Evolutionary conservation across 37 sponge, comb jelly and placozoan genomes (phyloP), one percentile per base, ranked within the genome.

Genomic region (Chondrosia reniformis): DNA sequence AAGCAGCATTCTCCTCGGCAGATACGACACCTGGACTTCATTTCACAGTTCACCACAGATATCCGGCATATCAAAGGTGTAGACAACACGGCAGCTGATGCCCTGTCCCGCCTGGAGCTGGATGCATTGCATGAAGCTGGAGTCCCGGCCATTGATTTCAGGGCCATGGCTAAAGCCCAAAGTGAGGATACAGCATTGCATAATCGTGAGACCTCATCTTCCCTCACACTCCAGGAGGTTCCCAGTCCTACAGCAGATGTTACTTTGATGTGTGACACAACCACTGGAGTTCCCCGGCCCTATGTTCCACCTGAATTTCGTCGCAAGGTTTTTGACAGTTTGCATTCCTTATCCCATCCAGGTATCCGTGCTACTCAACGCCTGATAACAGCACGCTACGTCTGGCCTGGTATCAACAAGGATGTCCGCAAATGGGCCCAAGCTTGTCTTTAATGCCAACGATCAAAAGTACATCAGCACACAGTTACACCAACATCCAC

Each of bases 321-420:
- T 19, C 77, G 66, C 30, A 10, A 28, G 1, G 77, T 83, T 2
- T 83, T 75, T 76, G 83, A 83, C 12, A 3, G 37, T 32, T 67
- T 83, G 1, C 83, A 83, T 39, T 43, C 67, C 55, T 33, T 84
- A 36, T 84, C 79, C 3, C 84, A 84, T 42, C 79, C 84, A 38
- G 78, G 84, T 25, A 67, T 84, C 46, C 52, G 84, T 17, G 84
- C 84, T 7, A 71, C 84, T 5, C 78, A 69, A 34, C 45, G 37
- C 2, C 59, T 84, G 45, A 9, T 84, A n/a, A 69, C 84, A 8
- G 58, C 79, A 1, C 59, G 84, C 1, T 84, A 55, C 39, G 74
- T 84, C 41, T 84, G 84, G 84, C 84, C 84, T 7, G 79, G 58
- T 2, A 84, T 76, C 45, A 84, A 84, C 34, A 33, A 56, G 8